Evolutionary conservation across 1,140 invertebrate species (phyloP), one percentile per base, ranked within the genome.

Genomic region (Archegozetes longisetosus): DNA sequence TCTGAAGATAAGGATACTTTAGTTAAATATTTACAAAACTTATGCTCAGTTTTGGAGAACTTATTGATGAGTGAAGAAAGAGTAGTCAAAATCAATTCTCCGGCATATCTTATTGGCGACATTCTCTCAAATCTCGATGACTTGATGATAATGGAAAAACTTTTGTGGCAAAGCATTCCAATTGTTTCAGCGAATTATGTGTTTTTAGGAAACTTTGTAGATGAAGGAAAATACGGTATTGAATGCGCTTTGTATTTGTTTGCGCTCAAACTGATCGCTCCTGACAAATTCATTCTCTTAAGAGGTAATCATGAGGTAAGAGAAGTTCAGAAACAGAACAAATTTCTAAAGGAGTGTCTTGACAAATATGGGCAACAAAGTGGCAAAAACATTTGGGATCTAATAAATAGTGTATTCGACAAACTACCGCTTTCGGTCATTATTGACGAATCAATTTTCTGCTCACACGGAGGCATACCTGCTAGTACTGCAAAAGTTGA

Each of bases 391-490:
- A 74, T 85, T 29, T 85, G 82, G 81, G 78, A 80, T 60, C 75
- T 77, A 2, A 74, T 84, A 2, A 85, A 85, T 69, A 70, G 75
- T 17, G 80, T 77, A 20, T 85, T 85, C 72, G 83, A 85, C 71
- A 72, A 68, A 22, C 76, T 85, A 74, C 81, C 83, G 6, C 63
- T 85, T 40, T 81, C 82, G 12, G 83, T 82, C 14, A 75, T 81
- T 20, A 75, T 85, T 23, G 82, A 85, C 70, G 77, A 77, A 27
- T 81, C 79, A 73, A 56, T 84, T 63, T 84, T 84, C 67, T 84
- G 83, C 73, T 81, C 79, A 55, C 83, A 85, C 71, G 83, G 83
- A 22, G 83, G 83, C 4, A 82, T 84, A 51, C 81, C 82, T 17
- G 80, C 80, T 14, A 79, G 80, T 6, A 64, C 55, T 53, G 20